These are phyloP conservation scores for Thalpophila matura DNA, from an alignment of 2,888 invertebrate species.

Conservation along the genomic window DNA sequence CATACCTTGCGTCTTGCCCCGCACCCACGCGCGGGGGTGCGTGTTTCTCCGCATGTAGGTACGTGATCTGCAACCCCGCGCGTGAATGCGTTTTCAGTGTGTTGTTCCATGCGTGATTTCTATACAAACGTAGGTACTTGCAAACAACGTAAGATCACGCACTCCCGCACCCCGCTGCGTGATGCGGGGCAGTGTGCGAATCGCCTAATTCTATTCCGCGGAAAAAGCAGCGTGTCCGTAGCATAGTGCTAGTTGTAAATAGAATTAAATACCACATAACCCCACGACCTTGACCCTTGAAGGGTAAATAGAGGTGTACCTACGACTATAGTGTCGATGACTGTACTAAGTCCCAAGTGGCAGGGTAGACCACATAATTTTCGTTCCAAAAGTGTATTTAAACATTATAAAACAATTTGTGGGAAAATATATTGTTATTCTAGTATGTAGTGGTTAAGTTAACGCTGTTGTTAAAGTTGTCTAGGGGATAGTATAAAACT, in stretches of 20 bases:
- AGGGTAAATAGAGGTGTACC: not conserved
- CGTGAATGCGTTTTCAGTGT: too few relatives aligned
- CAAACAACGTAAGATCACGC: too few relatives aligned
- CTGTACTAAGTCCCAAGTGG: conserved; percentile 18
- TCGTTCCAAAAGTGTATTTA: conserved; percentile 41
- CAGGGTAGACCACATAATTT: not conserved
- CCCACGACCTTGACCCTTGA: not conserved
- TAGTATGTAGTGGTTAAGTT: conserved; percentile 2
- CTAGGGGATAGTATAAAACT: conserved; percentile 37
- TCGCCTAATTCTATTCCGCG: too few relatives aligned
- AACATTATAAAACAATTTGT: conserved; percentile 47
- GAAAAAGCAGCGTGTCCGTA: too few relatives aligned
- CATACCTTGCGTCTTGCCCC: too few relatives aligned
- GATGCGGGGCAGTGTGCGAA: too few relatives aligned
- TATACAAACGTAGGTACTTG: too few relatives aligned
- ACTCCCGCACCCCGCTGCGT: too few relatives aligned
- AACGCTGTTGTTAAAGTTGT: not conserved
- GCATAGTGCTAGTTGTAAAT: not conserved
- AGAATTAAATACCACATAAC: not conserved
- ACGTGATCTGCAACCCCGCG: too few relatives aligned
- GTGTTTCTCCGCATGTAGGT: too few relatives aligned
- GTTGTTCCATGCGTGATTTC: too few relatives aligned
- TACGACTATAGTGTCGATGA: conserved; percentile 4
- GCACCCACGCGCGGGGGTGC: too few relatives aligned
- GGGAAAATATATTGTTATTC: conserved; percentile 31